Base-by-base conservation (phyloP, 2,797 vertebrate genomes). In the Apogon talboti region DNA sequence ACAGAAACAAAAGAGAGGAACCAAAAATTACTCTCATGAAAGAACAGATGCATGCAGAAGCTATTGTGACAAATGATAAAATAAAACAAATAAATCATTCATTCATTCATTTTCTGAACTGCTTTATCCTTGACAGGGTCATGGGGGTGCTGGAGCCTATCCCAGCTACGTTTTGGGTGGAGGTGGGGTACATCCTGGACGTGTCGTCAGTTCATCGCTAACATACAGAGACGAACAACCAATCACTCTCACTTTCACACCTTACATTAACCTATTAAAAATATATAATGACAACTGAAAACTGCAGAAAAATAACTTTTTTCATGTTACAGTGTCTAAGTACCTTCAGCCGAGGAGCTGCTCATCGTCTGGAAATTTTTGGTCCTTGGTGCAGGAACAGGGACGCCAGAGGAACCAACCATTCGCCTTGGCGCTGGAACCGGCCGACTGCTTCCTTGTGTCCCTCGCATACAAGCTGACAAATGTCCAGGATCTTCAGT, bases 351-450 rank as follows among this genome's bases (percentile, higher is more conserved):
- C 0, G 51, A 7, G 16, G 62, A 41, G 48, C 41, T 53, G 37
- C 11, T 60, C 19, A 19, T 33, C 5, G 33, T 52, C 47, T 56
- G 65, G 10, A 51, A 7, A 0, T 51, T 24, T 77, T 44, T 84
- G 57, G 19, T 65, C 57, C 81, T 85, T 33, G 82, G 55, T 6
- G 74, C 60, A 65, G 85, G 77, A 79, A 71, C 72, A 19, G 83
- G 82, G 3, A 6, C 59, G 1, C 0, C 21, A 35, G 79, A 38
- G 0, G 70, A 44, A 56, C 54, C 35, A 6, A 35, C 8, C 46
- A 16, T 78, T 3, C 15, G n/a, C 4, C 81, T 81, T 1, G 79
- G 79, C 13, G 80, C 53, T 50, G 87, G 73, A 56, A 74, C 68
- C 0, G 80, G 81, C 16, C 8, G 46, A 21, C 18, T 13, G 2